phyloP scores from a whole-genome alignment of 2,797 vertebrate genomes.

The Crenichthys baileyi region DNA sequence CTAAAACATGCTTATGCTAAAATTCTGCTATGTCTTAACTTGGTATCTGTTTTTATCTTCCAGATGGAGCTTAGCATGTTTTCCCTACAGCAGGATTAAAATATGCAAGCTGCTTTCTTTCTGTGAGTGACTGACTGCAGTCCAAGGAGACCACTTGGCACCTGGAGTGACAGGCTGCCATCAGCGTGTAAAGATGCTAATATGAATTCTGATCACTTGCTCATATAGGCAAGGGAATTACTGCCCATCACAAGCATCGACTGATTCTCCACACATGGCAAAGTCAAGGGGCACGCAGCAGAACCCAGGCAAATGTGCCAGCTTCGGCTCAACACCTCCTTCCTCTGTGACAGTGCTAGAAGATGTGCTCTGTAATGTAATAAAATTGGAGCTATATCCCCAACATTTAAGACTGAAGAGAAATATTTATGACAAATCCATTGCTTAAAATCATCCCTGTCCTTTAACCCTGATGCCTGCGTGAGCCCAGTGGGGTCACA shows the following conservation, averaged over 20 bases:
- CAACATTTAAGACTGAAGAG: slow-evolving; percentile 69
- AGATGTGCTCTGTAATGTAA: slow-evolving; percentile 66
- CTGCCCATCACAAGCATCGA: slow-evolving; percentile 63
- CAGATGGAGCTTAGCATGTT: slow-evolving; percentile 34
- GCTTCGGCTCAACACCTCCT: slow-evolving; percentile 65
- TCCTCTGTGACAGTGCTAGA: slow-evolving; percentile 62
- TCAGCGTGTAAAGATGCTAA: slow-evolving; percentile 77
- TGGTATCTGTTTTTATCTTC: slow-evolving; percentile 25
- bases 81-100: slow-evolving; percentile 43
- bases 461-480: slow-evolving; percentile 62
- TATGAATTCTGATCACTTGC: slow-evolving; percentile 81
- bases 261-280: slow-evolving; percentile 74
- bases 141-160: slow-evolving; percentile 75
- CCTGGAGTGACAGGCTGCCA: slow-evolving; percentile 78
- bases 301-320: slow-evolving; percentile 70
- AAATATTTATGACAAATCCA: slow-evolving; percentile 70
- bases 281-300: slow-evolving; percentile 72
- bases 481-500: slow-evolving; percentile 68
- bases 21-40: slow-evolving; percentile 16
- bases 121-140: slow-evolving; percentile 60
- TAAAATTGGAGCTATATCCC: slow-evolving; percentile 71
- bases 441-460: slow-evolving; percentile 65
- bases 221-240: slow-evolving; percentile 74
- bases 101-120: slow-evolving; percentile 45
- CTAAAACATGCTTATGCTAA: background rate